Evolutionary conservation across 1,140 invertebrate species (phyloP), one percentile per base, ranked within the genome.

Genomic region (Venturia canescens): DNA sequence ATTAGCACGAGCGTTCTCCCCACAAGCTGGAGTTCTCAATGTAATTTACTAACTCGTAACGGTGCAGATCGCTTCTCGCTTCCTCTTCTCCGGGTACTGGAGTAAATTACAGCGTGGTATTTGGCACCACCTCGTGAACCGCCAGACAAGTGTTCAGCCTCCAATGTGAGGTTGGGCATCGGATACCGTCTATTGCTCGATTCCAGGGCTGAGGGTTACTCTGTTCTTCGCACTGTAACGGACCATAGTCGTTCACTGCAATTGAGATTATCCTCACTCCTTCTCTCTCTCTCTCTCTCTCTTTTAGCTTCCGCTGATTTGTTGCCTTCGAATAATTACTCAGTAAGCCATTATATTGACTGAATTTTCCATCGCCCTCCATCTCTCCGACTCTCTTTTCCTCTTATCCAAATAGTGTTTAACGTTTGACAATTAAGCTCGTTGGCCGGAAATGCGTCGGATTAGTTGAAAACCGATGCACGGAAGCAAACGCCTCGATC

Each of bases 71-170:
- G 53, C 6, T 57, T 57, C 11, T 86, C 85, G 86, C 84, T 60
- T 70, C 80, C 48, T 23, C 5, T 15, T 57, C 53, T 23, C n/a
- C 7, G 18, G 1, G 18, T 57, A n/a, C 21, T 23, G 26, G 72
- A 80, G 18, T 84, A 85, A 88, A 88, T 87, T 86, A 88, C 81
- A 83, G 67, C 60, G 78, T 23, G 80, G 83, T 84, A 84, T 88
- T 86, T 83, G 76, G 76, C 82, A 82, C 81, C 86, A 84, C 76
- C 21, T 83, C 67, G 80, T 86, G 85, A 88, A 87, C 88, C 83
- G 83, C 53, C 18, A 57, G 5, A 44, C 1, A 23, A 57, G 18
- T 23, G 53, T 57, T n/a, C 21, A 57, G 11, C 7, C 38, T 44
- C 38, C 7, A 44, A 44, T 44, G 38, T 44, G 38, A 44, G 38